These are phyloP conservation scores for Agonum fuliginosum DNA, from an alignment of 2,888 invertebrate species.

Conservation along the genomic window DNA sequence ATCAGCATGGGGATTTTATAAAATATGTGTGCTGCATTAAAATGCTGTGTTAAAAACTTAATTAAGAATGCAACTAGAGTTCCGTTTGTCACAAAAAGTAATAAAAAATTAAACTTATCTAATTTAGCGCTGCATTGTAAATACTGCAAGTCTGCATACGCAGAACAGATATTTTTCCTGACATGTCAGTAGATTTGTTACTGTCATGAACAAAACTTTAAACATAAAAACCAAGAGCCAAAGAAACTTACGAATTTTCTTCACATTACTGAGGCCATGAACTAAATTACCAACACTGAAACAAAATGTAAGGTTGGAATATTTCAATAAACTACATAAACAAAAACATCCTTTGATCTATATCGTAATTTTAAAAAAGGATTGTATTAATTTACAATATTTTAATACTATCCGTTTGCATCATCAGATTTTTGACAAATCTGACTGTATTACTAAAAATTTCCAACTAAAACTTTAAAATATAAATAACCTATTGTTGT, in stretches of 20 bases:
- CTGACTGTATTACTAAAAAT: too few relatives aligned
- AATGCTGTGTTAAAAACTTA: slow-evolving; percentile 59
- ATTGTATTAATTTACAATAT: too few relatives aligned
- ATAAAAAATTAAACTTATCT: slow-evolving; percentile 47
- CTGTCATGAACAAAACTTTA: slow-evolving; percentile 35
- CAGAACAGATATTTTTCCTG: slow-evolving; percentile 26
- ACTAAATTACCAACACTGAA: too few relatives aligned
- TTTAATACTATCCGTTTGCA: too few relatives aligned
- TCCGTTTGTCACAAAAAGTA: slow-evolving; percentile 50
- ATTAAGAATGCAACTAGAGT: slow-evolving; percentile 57
- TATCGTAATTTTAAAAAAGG: too few relatives aligned
- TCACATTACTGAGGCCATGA: too few relatives aligned
- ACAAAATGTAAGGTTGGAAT: too few relatives aligned
- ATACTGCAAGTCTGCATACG: slow-evolving; percentile 32
- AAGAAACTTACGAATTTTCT: neutral
- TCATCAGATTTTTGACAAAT: too few relatives aligned
- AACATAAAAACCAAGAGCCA: neutral
- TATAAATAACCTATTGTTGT: too few relatives aligned
- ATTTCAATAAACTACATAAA: too few relatives aligned
- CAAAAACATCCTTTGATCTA: too few relatives aligned
- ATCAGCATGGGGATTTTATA: slow-evolving; percentile 56
- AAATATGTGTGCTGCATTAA: slow-evolving; percentile 57
- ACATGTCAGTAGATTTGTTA: slow-evolving; percentile 20
- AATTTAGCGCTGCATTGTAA: slow-evolving; percentile 44
- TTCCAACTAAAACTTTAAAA: too few relatives aligned